Evolutionary conservation across 2,113 vertebrate genomes (phyloP), one percentile per base, ranked within the genome.

Genomic region (Phylloscopus trochilus): DNA sequence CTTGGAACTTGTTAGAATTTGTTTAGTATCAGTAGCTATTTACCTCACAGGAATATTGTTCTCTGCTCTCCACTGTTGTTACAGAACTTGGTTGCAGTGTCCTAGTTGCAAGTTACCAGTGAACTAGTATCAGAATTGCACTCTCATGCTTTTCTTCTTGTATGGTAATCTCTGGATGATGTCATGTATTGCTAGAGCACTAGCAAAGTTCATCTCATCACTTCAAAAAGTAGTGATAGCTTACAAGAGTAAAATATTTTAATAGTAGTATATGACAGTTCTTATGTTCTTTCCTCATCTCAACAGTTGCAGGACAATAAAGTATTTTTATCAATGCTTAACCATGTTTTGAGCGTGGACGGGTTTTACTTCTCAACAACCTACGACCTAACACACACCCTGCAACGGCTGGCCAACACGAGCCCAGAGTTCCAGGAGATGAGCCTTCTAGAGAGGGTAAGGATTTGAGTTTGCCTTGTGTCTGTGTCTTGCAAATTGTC

Each of bases 381-480:
- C 2, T 99, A 99, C 1, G 99, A 99, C 96, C 95, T 99, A 91
- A 99, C 99, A 1, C 99, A 99, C 90, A 98, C 98, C 12, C 97
- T 99, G 93, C 99, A 99, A 31, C 98, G 99, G 7, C 94, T 99
- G 58, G 98, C 99, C 39, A 99, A 99, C 97, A 99, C 99, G 1
- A 99, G 99, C 97, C 99, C 99, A 0, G 99, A 99, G 95, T 99
- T 99, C 80, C 99, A 99, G 95, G 99, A 99, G 96, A 99, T 99
- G 99, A 99, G 98, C 92, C 98, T 99, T 7, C 97, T 99, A 47
- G 99, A 99, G 97, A 98, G 99, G 98, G 99, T 99, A 96, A 98
- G 98, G 31, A 76, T 86, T 39, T 68, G 3, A 17, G 43, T 51
- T 43, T 69, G 6, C 15, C 35, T 73, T 3, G 0, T 69, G 2